These are phyloP conservation scores for Dipodomys merriami DNA, from an alignment of 2,113 vertebrate species.

Conservation along the genomic window DNA sequence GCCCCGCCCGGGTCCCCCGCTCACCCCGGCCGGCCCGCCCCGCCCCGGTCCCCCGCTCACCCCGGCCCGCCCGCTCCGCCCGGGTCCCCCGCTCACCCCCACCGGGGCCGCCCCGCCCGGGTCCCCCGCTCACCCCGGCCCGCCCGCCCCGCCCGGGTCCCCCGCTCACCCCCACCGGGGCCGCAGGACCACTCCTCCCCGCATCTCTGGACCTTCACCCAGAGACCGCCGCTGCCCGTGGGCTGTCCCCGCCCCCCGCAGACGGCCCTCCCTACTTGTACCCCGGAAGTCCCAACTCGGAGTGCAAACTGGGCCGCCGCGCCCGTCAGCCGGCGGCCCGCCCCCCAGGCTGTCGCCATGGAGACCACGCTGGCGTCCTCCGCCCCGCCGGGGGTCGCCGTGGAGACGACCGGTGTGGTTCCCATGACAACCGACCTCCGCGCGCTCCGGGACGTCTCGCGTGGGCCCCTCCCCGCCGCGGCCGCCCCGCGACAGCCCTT, in stretches of 20 bases:
- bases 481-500: background rate
- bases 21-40: too few relatives aligned
- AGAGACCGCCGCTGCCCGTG: background rate
- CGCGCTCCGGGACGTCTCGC: conserved; percentile 57
- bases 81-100: too few relatives aligned
- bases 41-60: background rate
- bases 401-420: background rate
- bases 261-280: background rate
- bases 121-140: background rate
- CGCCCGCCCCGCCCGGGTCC: background rate
- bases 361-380: too few relatives aligned
- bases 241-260: background rate
- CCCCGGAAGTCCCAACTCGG: background rate
- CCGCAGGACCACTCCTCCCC: background rate
- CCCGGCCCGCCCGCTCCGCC: too few relatives aligned
- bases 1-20: too few relatives aligned
- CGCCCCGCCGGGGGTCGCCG: background rate
- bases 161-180: background rate
- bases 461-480: too few relatives aligned
- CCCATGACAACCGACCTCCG: conserved; percentile 27
- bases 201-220: background rate
- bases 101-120: too few relatives aligned
- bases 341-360: background rate
- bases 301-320: too few relatives aligned
- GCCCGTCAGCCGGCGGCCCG: too few relatives aligned